phyloP scores from a whole-genome alignment of 2,797 vertebrate genomes.

The Synaphobranchus kaupii region DNA sequence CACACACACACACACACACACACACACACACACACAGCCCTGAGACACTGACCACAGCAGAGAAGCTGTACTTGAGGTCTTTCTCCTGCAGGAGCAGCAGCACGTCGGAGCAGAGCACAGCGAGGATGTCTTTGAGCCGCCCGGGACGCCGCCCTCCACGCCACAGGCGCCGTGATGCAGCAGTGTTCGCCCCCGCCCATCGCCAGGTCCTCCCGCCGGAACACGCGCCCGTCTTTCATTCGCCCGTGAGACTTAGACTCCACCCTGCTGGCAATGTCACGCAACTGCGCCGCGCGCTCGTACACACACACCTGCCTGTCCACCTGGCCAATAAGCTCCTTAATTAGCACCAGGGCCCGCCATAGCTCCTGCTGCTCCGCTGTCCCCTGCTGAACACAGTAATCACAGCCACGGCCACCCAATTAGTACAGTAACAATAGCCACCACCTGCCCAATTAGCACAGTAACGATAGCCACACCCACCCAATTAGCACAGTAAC shows the following conservation, averaged over 20 bases:
- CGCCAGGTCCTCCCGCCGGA: slow-evolving; percentile 82
- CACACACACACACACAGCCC: background rate
- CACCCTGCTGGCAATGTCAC: slow-evolving; percentile 77
- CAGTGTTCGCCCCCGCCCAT: slow-evolving; percentile 63
- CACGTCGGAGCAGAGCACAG: slow-evolving; percentile 86
- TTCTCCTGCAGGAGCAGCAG: slow-evolving; percentile 93
- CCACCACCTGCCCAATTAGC: background rate
- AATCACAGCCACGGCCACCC: background rate
- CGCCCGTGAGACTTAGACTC: slow-evolving; percentile 81
- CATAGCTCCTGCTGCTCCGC: slow-evolving; percentile 78
- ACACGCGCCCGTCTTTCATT: slow-evolving; percentile 73
- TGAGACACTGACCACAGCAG: slow-evolving; percentile 80
- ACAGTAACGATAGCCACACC: background rate
- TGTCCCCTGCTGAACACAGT: slow-evolving; percentile 70
- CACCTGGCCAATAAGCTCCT: slow-evolving; percentile 81
- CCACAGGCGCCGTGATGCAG: slow-evolving; percentile 78
- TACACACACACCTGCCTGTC: slow-evolving; percentile 77
- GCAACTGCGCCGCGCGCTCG: slow-evolving; percentile 76
- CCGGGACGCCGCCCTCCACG: slow-evolving; percentile 79
- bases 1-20: background rate
- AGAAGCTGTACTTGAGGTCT: slow-evolving; percentile 89
- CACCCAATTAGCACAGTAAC: background rate
- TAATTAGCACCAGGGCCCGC: slow-evolving; percentile 81
- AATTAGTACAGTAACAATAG: background rate
- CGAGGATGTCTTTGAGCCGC: slow-evolving; percentile 86